Percentiles rank a stretch among this genome's conserved stretches.
Evolutionary conservation across 2,888 invertebrate genomes (phyloP).

Genomic region (Himalopsyche anomala): DNA sequence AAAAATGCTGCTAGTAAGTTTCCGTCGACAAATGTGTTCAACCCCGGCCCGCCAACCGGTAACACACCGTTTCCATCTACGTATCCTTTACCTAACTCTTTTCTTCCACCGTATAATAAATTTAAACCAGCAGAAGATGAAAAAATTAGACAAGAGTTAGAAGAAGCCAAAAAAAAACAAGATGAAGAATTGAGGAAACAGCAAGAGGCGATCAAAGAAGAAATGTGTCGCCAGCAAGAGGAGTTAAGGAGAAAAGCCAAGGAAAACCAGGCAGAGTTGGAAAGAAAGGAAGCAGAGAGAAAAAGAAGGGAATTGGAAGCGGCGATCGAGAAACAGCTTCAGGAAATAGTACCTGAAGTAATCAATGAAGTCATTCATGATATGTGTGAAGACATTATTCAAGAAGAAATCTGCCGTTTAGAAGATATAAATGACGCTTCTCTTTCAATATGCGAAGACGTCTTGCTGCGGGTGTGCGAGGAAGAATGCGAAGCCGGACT

Average conservation of each 20-base stretch:
- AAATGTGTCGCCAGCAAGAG: constrained; percentile 70
- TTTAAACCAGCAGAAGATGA: constrained; percentile 64
- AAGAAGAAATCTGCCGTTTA: constrained; percentile 70
- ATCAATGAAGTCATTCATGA: constrained; percentile 70
- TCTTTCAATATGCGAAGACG: constrained; percentile 69
- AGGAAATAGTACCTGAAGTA: constrained; percentile 70
- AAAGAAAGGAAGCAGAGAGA: constrained; percentile 68
- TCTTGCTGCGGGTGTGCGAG: constrained; percentile 69
- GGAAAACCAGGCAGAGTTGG: constrained; percentile 71
- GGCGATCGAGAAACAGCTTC: constrained; percentile 71
- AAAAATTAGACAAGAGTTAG: constrained; percentile 70
- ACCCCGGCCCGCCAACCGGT: constrained; percentile 1
- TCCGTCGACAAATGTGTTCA: constrained; percentile 36
- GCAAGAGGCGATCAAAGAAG: constrained; percentile 69
- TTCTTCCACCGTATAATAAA: constrained; percentile 48
- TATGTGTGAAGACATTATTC: constrained; percentile 68
- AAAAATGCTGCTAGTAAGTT: constrained; percentile 52
- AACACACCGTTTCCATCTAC: not conserved
- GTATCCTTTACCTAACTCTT: constrained; percentile 33
- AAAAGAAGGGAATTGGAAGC: constrained; percentile 67
- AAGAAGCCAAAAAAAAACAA: constrained; percentile 67
- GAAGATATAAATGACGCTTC: constrained; percentile 67
- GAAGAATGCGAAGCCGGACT: constrained; percentile 72
- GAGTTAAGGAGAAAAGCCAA: constrained; percentile 66
- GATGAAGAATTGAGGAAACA: constrained; percentile 63